These are phyloP conservation scores for Pogonocichla stellata DNA, from an alignment of 2,113 vertebrate genomes.

Conservation along the genomic window DNA sequence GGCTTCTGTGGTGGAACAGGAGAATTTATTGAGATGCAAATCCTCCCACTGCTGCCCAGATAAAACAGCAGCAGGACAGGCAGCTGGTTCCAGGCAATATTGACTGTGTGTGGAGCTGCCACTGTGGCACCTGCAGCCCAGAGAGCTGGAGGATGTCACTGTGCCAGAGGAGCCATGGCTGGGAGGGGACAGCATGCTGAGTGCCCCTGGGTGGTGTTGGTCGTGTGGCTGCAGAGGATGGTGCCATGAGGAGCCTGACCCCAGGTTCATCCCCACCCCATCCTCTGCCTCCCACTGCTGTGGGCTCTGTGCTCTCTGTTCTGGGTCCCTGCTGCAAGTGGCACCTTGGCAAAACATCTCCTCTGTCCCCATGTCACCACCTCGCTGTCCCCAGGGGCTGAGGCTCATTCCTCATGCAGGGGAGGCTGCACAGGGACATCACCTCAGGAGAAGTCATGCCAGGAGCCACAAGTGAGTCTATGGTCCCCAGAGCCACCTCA, in stretches of 20 bases:
- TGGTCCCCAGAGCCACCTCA: neutral
- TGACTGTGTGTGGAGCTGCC: rapidly evolving
- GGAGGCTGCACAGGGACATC: neutral
- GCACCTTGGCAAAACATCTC: neutral
- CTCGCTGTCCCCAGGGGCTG: rapidly evolving
- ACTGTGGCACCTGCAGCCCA: neutral
- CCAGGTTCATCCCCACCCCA: rapidly evolving
- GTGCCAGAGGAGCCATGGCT: neutral
- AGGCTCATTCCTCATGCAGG: neutral
- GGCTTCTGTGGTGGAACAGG: neutral
- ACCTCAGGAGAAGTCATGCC: neutral
- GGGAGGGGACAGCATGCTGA: neutral
- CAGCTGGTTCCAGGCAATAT: neutral
- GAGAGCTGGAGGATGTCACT: rapidly evolving
- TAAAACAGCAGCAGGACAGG: neutral
- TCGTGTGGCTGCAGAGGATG: neutral
- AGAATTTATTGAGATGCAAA: neutral
- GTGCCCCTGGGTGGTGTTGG: neutral
- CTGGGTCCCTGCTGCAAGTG: neutral
- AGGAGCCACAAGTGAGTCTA: neutral
- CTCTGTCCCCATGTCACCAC: neutral
- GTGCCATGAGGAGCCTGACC: neutral
- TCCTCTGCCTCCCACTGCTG: neutral
- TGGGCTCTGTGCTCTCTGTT: neutral
- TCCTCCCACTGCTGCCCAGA: neutral